Evolutionary conservation across 2,113 vertebrate species (phyloP), one percentile per base, ranked within the genome.

Genomic region (Perca flavescens): DNA sequence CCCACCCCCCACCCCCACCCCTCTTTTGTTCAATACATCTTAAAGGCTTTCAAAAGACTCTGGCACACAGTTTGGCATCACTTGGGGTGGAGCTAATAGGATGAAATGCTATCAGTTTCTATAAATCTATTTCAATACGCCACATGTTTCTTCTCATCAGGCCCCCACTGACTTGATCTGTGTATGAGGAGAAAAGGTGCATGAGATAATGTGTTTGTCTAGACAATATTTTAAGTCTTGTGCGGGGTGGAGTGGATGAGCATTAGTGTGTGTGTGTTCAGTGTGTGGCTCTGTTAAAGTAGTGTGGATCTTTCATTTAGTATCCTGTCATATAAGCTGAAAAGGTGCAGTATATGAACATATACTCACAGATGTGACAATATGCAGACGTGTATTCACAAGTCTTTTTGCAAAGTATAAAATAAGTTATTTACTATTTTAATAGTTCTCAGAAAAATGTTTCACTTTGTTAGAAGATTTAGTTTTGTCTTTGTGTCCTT

Each of bases 21-120:
- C 62, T 28, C 65, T 80, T 90, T 88, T 91, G 93, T 94, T 95
- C 91, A 62, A 93, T 93, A 94, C 87, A 90, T 92, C 86, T 93
- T 79, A 78, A 91, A 92, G 86, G 84, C 90, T 89, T 89, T 90
- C 71, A 92, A 91, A 92, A 92, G 82, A 88, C 90, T 87, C 77
- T 84, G n/a, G 43, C 73, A 54, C 83, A 80, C 79, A 76, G 69
- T 82, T 88, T 77, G 82, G 86, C 88, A 85, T 43, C 88, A 81
- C 80, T 89, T 87, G 84, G 76, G 60, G 71, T 49, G 68, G 67
- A 86, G 80, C 85, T 79, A 89, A 86, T 88, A 74, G 79, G 83
- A 84, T 80, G 89, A 88, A 86, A 92, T 91, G 79, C 80, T 88
- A 91, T 91, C 89, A 80, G 83, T 88, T 89, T 91, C 84, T 89